Evolutionary conservation across 2,113 vertebrate species (phyloP), one percentile per base, ranked within the genome.

Genomic region (Austrofundulus limnaeus): DNA sequence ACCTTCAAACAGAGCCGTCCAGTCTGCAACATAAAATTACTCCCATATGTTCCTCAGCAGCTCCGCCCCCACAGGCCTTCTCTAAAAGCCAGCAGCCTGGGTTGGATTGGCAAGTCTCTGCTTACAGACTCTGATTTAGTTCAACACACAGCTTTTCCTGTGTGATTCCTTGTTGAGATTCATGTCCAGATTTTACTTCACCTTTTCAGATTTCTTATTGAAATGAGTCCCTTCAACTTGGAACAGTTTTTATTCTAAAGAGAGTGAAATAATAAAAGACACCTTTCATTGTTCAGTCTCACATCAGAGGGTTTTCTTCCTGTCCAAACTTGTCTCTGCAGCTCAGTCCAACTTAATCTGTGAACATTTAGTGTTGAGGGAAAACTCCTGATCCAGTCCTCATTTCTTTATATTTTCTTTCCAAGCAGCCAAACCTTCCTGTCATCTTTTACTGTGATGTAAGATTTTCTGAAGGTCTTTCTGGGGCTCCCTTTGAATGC

Each of bases 21-120:
- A 74, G 79, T 85, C 85, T 85, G 71, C 81, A 60, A 66, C 70
- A 23, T 48, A 24, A 84, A 88, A 89, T 90, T 78, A 68, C 81
- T 85, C 61, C 87, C 88, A 89, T 78, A 81, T 90, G 88, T 82
- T 57, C 23, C 49, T 15, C 60, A 28, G 55, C 25, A 45, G 43
- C 17, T 13, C 23, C 8, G 11, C 41, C 50, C 25, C 17, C 17
- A n/a, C 21, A 2, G 61, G 23, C 19, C 16, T 43, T n/a, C 16
- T 17, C 42, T 43, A 5, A 43, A 43, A 1, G 48, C 46, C 19
- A 5, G n/a, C 17, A 1, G 48, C 46, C 19, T 11, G 7, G 49
- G 46, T 16, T 58, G 5, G 43, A 8, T 2, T 19, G 39, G 46
- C 50, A 16, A 8, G 15, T 59, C 48, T 56, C 53, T 2, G 12